Base-by-base conservation (phyloP, 2,888 invertebrate genomes). In the Eupithecia centaureata region DNA sequence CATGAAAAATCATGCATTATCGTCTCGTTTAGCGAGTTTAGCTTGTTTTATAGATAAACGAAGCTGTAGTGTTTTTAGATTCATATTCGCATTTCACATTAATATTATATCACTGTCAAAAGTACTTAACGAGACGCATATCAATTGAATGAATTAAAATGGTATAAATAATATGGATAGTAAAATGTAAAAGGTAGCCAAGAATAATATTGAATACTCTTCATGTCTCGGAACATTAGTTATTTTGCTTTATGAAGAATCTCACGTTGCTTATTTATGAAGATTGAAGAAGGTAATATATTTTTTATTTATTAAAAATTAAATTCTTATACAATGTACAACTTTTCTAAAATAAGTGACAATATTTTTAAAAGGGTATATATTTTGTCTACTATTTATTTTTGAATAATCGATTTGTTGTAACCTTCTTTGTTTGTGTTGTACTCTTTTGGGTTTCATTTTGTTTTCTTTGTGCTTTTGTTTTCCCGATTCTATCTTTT, bases 91-190 rank as follows among this genome's bases (percentile, higher is more conserved):
- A 42, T 52, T 33, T 61, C 61, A 61, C 8, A n/a, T 10, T 30
- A 22, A n/a, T 22, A 32, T 59, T 27, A 22, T 22, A 35, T n/a
- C 42, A 62, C 38, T 54, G 28, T 27, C 12, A 62, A 38, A 58
- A 32, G 63, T 65, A 65, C 65, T 65, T 65, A 65, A 65, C 32
- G n/a, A 32, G 42, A 59, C 18, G 64, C 60, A 65, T 65, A 65
- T 65, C 65, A 65, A n/a, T n/a, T n/a, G n/a, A n/a, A n/a, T 25
- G 28, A 54, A 22, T 33, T 38, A 27, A 25, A 54, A 52, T 35
- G 30, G 27, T 63, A 35, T 27, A 15, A 28, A 35, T 47, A 28
- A 35, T 47, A 57, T n/a, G n/a, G 38, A 61, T 33, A 47, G 51
- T 35, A 32, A 28, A 62, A 52, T 38, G 47, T 58, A 67, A 32